Conservation (phyloP, 2,797 vertebrate species). For the Trachurus trachurus region DNA sequence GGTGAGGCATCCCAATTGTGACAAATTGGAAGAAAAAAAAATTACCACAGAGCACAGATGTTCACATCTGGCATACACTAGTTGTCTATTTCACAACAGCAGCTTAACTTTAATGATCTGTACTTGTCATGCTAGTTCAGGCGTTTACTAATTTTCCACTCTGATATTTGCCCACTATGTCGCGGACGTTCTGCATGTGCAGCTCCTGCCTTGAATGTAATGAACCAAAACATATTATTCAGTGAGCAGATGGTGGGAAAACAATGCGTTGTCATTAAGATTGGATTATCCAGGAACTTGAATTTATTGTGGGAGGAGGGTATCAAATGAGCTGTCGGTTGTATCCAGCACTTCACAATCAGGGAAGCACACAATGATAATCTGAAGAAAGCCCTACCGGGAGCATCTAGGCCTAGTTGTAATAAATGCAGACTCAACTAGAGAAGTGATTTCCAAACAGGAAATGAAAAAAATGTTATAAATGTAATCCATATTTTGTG, state of each 20-base stretch:
- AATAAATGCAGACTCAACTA: conserved; percentile 12
- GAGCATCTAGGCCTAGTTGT: neutral
- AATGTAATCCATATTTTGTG: too few species aligned
- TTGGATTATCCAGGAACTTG: neutral
- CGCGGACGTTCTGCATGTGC: neutral
- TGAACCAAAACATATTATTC: conserved; percentile 2
- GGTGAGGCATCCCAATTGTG: neutral
- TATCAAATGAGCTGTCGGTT: neutral
- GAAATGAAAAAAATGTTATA: too few species aligned
- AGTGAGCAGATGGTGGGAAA: conserved; percentile 16
- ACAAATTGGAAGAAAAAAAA: conserved; percentile 9
- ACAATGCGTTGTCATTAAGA: conserved; percentile 5
- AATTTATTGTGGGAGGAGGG: neutral
- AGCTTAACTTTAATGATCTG: conserved; percentile 2
- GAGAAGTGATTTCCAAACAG: neutral
- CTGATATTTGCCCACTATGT: neutral
- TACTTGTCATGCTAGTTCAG: conserved; percentile 15
- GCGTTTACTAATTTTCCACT: conserved; percentile 9
- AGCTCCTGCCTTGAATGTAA: conserved; percentile 8
- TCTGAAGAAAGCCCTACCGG: neutral
- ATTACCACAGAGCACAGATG: conserved; percentile 10
- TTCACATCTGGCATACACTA: neutral
- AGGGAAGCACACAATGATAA: neutral
- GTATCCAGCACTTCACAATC: neutral
- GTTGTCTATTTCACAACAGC: neutral